Base-by-base conservation (phyloP, 2,797 vertebrate species). In the Coregonus suidteri region DNA sequence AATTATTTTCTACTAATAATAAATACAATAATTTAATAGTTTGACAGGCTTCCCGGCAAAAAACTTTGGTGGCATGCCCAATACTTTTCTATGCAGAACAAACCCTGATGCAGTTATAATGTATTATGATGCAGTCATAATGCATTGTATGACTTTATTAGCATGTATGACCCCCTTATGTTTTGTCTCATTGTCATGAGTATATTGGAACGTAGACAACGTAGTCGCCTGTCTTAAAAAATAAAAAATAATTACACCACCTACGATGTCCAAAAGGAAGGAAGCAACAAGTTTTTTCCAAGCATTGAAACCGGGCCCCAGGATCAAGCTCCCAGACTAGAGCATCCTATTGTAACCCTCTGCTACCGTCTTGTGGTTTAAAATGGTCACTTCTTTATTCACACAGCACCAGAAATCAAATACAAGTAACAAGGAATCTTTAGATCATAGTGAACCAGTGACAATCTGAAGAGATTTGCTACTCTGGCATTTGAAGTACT, bases 331-430 rank as follows among this genome's bases (percentile, higher is more conserved):
- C n/a, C 25, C 25, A 6, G 18, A 20, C 11, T 25, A 25, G 20
- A 25, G 4, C 2, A 11, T 64, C 59, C 59, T 30, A 68, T 34
- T 73, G 6, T 9, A n/a, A 56, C 16, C 7, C 30, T 54, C 71
- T 73, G 15, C 13, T 54, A 52, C 71, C 71, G 56, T 34, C 71
- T 59, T 73, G 71, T 73, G 71, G 53, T 54, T 73, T 16, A 0
- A 18, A 35, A 35, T 34, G 1, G 14, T 18, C 34, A 18, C 66
- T 68, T n/a, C 7, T 20, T 30, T 34, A 6, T 65, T 65, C n/a
- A 47, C 41, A 47, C 41, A 25, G 59, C 20, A 25, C 6, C 6
- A 15, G 18, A 64, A 11, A 11, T 64, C 15, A 6, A 30, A 64
- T 64, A 11, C 20, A 20, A 62, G 59, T 62, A 20, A 59, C 5